Base-by-base conservation (phyloP, 1,140 invertebrate species). In the Pseudomyrmex pallidus region DNA sequence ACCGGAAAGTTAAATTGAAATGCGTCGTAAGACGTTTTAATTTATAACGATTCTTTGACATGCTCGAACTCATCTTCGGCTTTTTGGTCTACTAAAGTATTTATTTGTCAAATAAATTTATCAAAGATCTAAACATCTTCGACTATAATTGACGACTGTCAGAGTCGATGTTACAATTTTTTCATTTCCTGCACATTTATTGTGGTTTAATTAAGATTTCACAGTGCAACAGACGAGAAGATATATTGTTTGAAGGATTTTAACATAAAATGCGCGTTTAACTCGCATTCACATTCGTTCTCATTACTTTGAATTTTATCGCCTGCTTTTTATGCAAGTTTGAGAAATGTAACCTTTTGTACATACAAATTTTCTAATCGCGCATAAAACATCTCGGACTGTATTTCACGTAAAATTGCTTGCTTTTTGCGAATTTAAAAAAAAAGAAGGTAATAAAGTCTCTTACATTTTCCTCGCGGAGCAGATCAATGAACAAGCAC, bases 141-240 rank as follows among this genome's bases (percentile, higher is more conserved):
- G 9, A 44, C 15, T 70, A 25, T 25, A 74, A 82, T 82, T 70
- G 52, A 35, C 57, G 50, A 15, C 22, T 12, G n/a, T 22, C 2
- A n/a, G 25, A 52, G 22, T 13, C 7, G 25, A 25, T 13, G 17
- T 59, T 72, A 57, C 25, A 56, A 74, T 87, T 87, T 46, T 46
- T 59, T 35, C 44, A 85, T 85, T 85, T 85, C 84, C 76, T 74
- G 44, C 8, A 57, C 13, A 74, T 74, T 86, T 62, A 86, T 85
- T 74, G 68, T 5, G 68, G 62, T 35, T 67, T 78, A 56, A 85
- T 85, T 68, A 35, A 64, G 35, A 44, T 52, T 17, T 7, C 20
- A 15, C 13, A 8, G n/a, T 54, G 44, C 13, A 64, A 66, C 22
- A n/a, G 59, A 72, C 9, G 61, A 35, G 1, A 64, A 59, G 66